phyloP scores from a whole-genome alignment of 2,888 invertebrate species.

The Acheta domesticus region DNA sequence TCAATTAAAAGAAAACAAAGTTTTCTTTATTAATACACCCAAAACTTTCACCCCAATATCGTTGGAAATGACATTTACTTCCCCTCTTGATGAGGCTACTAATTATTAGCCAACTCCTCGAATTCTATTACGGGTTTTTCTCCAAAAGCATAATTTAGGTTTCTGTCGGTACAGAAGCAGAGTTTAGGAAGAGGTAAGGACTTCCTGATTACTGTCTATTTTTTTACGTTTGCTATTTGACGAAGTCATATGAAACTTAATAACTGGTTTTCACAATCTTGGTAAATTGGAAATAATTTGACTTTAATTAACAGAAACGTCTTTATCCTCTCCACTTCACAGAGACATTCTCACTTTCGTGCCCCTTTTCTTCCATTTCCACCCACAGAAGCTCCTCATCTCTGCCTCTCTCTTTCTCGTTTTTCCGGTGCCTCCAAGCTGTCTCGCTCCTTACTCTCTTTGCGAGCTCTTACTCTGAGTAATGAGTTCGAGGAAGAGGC shows the following conservation, averaged over 20 bases:
- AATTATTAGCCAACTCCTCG: not conserved
- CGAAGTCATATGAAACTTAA: slow-evolving; percentile 25
- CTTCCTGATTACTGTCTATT: not conserved
- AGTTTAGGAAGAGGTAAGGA: not conserved
- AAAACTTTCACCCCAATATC: slow-evolving; percentile 2
- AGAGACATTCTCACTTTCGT: slow-evolving; percentile 4
- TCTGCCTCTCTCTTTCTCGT: not conserved
- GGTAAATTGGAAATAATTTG: slow-evolving; percentile 32
- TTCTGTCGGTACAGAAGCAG: not conserved
- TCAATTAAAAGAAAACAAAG: not conserved
- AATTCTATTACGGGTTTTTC: not conserved
- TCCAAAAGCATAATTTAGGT: not conserved
- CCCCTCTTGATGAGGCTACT: not conserved
- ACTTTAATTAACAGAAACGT: slow-evolving; percentile 32
- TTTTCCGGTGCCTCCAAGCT: not conserved
- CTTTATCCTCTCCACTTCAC: not conserved
- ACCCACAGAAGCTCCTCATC: not conserved
- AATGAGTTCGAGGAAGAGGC: slow-evolving; percentile 23
- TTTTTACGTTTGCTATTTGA: slow-evolving; percentile 11
- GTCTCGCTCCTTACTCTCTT: not conserved
- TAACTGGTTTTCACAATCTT: slow-evolving; percentile 27
- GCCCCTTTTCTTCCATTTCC: not conserved
- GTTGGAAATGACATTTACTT: not conserved
- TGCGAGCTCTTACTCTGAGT: not conserved
- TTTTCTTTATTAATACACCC: not conserved